These are phyloP conservation scores for Lepidurus arcticus DNA, from an alignment of 1,140 invertebrate species.

Conservation along the genomic window DNA sequence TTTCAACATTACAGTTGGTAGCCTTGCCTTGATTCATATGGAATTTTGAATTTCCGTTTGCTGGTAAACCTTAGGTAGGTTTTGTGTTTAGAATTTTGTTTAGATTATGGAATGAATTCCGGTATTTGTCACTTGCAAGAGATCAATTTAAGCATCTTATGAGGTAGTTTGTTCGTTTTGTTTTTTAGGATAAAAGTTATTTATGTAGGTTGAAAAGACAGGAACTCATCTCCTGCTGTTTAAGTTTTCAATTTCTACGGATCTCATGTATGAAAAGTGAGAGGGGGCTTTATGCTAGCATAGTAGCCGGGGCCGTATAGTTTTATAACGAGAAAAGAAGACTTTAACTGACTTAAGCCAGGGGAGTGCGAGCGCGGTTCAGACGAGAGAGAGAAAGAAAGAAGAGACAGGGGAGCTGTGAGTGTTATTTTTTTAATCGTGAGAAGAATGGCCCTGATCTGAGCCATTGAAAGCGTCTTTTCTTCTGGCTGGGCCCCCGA, in stretches of 20 bases:
- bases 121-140: too few relatives aligned
- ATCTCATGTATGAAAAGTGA: conserved; percentile 13
- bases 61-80: too few relatives aligned
- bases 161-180: background rate
- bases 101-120: too few relatives aligned
- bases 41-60: too few relatives aligned
- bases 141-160: background rate
- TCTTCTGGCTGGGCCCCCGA: conserved; percentile 20
- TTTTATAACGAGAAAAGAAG: conserved; percentile 11
- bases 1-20: too few relatives aligned
- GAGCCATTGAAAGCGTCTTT: conserved; percentile 21
- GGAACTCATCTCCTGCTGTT: background rate
- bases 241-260: background rate
- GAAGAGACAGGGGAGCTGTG: conserved; percentile 16
- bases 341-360: conserved; percentile 22
- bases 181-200: background rate
- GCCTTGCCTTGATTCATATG: too few relatives aligned
- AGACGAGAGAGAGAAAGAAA: background rate
- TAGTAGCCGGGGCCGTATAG: background rate
- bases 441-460: conserved; percentile 21
- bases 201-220: background rate
- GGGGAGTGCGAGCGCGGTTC: background rate
- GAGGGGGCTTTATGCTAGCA: background rate
- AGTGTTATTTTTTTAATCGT: conserved; percentile 20
- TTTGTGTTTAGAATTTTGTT: too few relatives aligned